phyloP scores from a whole-genome alignment of 2,797 vertebrate species.

The Loriculus beryllinus region DNA sequence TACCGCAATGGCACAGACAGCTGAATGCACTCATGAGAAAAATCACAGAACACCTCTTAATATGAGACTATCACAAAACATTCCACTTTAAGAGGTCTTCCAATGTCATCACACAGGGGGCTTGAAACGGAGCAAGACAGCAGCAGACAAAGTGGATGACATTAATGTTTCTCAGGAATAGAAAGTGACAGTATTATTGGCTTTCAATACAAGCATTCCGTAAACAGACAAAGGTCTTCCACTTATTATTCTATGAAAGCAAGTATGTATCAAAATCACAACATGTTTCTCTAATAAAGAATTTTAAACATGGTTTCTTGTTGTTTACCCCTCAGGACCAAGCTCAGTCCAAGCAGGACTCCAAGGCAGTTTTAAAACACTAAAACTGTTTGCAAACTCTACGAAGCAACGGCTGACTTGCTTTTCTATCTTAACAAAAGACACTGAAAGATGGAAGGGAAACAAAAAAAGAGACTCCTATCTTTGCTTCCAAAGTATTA shows the following conservation, averaged over 20 bases:
- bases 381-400: not conserved
- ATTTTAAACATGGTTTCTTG: not conserved
- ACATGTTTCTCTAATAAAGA: not conserved
- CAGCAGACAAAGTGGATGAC: not conserved
- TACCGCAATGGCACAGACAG: not conserved
- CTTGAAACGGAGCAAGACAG: not conserved
- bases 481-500: not conserved
- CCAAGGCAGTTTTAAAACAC: not conserved
- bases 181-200: not conserved
- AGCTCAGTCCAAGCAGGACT: not conserved
- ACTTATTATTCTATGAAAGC: not conserved
- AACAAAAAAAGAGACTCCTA: not conserved
- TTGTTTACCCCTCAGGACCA: not conserved
- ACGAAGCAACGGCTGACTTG: not conserved
- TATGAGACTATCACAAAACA: not conserved
- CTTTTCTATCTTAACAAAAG: not conserved
- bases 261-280: not conserved
- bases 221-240: not conserved
- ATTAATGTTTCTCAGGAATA: not conserved
- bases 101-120: not conserved
- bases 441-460: not conserved
- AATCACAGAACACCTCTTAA: not conserved
- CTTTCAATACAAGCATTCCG: not conserved
- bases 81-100: not conserved
- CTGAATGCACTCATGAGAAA: not conserved